Percentiles rank a stretch among this genome's conserved stretches.
Evolutionary conservation across 2,888 invertebrate species (phyloP).

Genomic region (Pharmacophagus antenor): DNA sequence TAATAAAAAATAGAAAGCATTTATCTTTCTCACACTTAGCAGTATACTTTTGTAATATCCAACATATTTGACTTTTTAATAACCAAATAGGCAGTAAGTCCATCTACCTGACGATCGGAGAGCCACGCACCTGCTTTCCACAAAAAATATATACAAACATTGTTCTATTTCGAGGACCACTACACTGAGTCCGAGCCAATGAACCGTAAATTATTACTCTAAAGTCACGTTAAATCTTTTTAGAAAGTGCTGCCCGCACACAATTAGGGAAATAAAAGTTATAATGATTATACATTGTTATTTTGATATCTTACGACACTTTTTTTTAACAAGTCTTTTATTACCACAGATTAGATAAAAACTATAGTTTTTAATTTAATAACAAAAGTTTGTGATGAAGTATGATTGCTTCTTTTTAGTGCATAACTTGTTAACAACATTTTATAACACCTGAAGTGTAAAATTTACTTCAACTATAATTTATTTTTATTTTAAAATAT

Average conservation of each 20-base stretch:
- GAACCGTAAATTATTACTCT: constrained; percentile 56
- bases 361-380: no score
- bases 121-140: constrained; percentile 38
- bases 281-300: background rate
- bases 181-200: constrained; percentile 48
- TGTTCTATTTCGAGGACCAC: constrained; percentile 45
- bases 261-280: constrained; percentile 7
- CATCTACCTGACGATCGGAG: constrained; percentile 55
- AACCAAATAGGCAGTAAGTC: constrained; percentile 38
- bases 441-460: no score
- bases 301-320: no score
- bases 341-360: no score
- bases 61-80: background rate
- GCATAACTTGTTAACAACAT: no score
- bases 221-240: constrained; percentile 42
- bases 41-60: background rate
- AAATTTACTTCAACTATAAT: no score
- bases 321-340: constrained; percentile 5
- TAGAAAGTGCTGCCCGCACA: constrained; percentile 13
- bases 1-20: background rate
- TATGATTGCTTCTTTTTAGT: no score
- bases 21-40: background rate
- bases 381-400: no score
- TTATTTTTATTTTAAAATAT: no score
- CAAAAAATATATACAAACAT: constrained; percentile 62